phyloP scores from a whole-genome alignment of 2,113 vertebrate species.

The Scalopus aquaticus region DNA sequence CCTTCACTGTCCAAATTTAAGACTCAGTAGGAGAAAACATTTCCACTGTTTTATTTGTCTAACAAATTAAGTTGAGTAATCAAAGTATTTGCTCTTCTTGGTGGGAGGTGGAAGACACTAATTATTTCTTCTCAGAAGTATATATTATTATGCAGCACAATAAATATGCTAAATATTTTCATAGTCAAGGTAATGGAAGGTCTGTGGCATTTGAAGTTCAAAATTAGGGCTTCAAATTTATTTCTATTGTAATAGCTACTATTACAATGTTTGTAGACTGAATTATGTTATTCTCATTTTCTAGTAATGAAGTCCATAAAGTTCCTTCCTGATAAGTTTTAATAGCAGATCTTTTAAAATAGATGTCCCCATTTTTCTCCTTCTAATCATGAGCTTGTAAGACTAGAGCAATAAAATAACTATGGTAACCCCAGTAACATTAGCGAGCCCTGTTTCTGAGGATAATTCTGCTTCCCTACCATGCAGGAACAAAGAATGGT shows the following conservation, averaged over 20 bases:
- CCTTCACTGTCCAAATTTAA: background rate
- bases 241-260: background rate
- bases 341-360: background rate
- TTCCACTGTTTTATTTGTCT: slow-evolving; percentile 6
- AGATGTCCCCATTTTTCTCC: background rate
- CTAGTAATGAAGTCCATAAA: background rate
- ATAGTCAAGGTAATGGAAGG: background rate
- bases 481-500: background rate
- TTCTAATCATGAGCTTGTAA: background rate
- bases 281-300: background rate
- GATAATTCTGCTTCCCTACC: background rate
- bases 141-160: background rate
- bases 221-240: background rate
- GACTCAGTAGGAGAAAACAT: background rate
- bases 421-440: background rate
- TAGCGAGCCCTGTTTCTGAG: background rate
- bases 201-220: background rate
- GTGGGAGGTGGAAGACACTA: background rate
- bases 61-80: slow-evolving; percentile 28
- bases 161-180: background rate
- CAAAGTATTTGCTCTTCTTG: slow-evolving; percentile 3
- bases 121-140: slow-evolving; percentile 18
- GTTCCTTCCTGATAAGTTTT: background rate
- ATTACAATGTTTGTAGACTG: background rate
- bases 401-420: background rate